These are phyloP conservation scores for Nestor notabilis DNA, from an alignment of 2,113 vertebrate species.

Conservation along the genomic window DNA sequence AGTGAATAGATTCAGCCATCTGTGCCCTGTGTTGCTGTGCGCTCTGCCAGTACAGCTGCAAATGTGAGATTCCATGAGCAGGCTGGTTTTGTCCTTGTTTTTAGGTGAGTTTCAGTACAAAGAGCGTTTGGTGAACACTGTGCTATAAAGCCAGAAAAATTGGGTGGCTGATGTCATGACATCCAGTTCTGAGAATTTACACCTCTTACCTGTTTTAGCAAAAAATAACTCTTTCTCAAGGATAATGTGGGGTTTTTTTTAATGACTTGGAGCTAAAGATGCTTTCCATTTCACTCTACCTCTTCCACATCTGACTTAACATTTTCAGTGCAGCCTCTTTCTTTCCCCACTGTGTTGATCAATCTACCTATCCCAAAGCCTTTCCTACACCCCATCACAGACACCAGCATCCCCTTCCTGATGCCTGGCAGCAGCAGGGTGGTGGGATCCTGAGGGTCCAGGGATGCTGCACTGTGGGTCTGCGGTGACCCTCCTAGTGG, in stretches of 20 bases:
- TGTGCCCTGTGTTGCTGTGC: fast-evolving
- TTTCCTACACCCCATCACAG: fast-evolving
- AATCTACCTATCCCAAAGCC: background rate
- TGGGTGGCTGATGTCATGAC: background rate
- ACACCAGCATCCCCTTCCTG: fast-evolving
- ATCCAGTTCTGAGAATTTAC: background rate
- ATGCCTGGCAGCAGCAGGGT: background rate
- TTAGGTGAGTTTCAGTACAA: background rate
- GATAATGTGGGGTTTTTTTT: fast-evolving
- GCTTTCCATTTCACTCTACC: background rate
- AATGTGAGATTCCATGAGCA: background rate
- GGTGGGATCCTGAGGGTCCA: fast-evolving
- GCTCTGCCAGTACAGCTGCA: background rate
- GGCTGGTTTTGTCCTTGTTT: background rate
- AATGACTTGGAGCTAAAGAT: background rate
- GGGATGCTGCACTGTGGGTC: fast-evolving
- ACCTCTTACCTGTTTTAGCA: background rate
- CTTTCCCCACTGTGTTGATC: fast-evolving
- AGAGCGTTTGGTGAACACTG: background rate
- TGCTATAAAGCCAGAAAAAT: background rate
- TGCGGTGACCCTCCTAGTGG: fast-evolving
- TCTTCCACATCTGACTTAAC: background rate
- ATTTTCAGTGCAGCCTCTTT: background rate
- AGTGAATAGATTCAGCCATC: background rate
- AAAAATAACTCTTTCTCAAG: slow-evolving; percentile 5